phyloP scores from a whole-genome alignment of 2,888 invertebrate genomes.

The Melolontha melolontha region DNA sequence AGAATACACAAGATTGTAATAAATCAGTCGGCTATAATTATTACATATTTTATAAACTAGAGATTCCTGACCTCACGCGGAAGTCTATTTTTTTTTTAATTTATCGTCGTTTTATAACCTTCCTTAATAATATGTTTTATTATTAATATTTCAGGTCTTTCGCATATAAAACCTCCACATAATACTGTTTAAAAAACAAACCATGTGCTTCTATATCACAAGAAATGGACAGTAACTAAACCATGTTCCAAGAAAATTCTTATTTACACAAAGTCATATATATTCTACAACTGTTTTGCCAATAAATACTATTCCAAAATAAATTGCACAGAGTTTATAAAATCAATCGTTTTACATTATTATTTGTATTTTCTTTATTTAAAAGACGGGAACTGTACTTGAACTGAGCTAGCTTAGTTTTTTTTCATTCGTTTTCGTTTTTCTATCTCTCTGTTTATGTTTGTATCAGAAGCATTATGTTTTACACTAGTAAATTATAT shows the following conservation, averaged over 20 bases:
- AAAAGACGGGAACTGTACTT: constrained; percentile 45
- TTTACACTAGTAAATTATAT: constrained; percentile 63
- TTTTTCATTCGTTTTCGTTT: constrained; percentile 22
- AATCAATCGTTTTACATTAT: constrained; percentile 41
- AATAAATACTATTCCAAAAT: constrained; percentile 51
- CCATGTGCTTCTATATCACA: constrained; percentile 54
- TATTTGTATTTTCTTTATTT: constrained; percentile 30
- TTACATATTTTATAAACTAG: constrained; percentile 46
- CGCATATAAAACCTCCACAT: constrained; percentile 45
- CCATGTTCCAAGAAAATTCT: constrained; percentile 48
- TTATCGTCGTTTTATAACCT: too few relatives aligned
- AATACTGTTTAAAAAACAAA: constrained; percentile 52
- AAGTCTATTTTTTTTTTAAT: constrained; percentile 38
- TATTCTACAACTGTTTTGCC: constrained; percentile 48
- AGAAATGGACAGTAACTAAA: constrained; percentile 52
- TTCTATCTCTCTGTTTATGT: background rate
- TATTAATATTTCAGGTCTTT: constrained; percentile 40
- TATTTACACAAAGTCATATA: constrained; percentile 45
- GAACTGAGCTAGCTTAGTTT: constrained; percentile 45
- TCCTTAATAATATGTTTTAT: constrained; percentile 15
- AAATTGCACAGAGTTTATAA: constrained; percentile 45
- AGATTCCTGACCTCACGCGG: constrained; percentile 48
- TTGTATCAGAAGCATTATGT: constrained; percentile 51
- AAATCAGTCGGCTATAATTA: constrained; percentile 47
- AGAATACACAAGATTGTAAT: constrained; percentile 49